A percentile compares a stretch with the other conserved stretches of the same genome.
Evolutionary conservation across 2,888 invertebrate genomes (phyloP).

Genomic region (Acanthosepion esculentum): DNA sequence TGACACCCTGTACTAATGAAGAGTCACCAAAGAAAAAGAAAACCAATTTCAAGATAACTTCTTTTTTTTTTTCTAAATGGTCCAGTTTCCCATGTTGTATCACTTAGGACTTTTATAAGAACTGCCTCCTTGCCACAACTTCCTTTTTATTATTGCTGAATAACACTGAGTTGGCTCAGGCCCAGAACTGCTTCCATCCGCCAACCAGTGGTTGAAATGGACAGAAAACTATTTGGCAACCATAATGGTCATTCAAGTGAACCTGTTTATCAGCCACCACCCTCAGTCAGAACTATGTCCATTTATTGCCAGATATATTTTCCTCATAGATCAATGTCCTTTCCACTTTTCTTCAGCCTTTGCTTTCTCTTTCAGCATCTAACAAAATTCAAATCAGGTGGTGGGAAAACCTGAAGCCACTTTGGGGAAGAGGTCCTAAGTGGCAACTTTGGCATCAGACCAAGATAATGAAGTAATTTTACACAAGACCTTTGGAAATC

Average conservation of each 20-base stretch:
- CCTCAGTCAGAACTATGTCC: not conserved
- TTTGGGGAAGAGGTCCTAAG: not conserved
- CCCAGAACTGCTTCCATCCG: not conserved
- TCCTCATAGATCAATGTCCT: constrained; percentile 14
- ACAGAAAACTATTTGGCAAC: constrained; percentile 4
- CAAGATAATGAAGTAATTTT: not conserved
- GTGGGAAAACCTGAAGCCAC: not conserved
- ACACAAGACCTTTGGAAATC: not conserved
- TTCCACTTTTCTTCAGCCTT: not conserved
- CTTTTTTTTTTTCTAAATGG: not conserved
- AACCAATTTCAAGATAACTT: not conserved
- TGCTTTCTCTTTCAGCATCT: not conserved
- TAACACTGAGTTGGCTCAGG: not conserved
- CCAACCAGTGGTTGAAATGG: constrained; percentile 33
- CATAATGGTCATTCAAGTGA: constrained; percentile 10
- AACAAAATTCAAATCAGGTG: constrained; percentile 33
- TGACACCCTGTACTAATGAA: not conserved
- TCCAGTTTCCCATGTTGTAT: not conserved
- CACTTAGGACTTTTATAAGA: not conserved
- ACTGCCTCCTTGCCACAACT: not conserved
- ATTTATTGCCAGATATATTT: constrained; percentile 33
- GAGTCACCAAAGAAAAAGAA: not conserved
- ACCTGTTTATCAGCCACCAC: constrained; percentile 13
- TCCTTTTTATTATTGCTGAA: not conserved
- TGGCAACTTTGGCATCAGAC: not conserved